A percentile compares a stretch with the other conserved stretches of the same genome.
These are phyloP conservation scores for Seriola quinqueradiata DNA, from an alignment of 2,113 vertebrate species.

Conservation along the genomic window DNA sequence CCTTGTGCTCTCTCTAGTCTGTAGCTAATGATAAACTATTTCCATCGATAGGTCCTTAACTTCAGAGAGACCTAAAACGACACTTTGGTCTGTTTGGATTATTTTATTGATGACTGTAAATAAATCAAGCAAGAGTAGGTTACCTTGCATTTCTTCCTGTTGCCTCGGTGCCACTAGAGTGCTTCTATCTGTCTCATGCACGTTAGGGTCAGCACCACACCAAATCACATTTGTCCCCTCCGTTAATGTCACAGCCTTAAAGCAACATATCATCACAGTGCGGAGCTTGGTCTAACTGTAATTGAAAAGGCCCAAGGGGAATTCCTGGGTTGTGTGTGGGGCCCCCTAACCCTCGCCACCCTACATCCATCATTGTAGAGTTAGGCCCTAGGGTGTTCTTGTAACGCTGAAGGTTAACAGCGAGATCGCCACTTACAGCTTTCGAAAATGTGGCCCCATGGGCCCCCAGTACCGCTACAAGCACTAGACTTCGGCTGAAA, in stretches of 20 bases:
- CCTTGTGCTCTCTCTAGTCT: slow-evolving; percentile 52
- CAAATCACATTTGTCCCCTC: slow-evolving; percentile 81
- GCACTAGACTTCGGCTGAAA: slow-evolving; percentile 27
- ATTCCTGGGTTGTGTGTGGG: slow-evolving; percentile 72
- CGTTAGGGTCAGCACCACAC: slow-evolving; percentile 74
- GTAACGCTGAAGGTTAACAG: slow-evolving; percentile 79
- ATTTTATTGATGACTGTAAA: slow-evolving; percentile 40
- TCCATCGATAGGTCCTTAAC: slow-evolving; percentile 44
- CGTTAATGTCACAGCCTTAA: slow-evolving; percentile 80
- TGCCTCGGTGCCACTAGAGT: background rate
- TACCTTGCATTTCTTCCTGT: slow-evolving; percentile 13
- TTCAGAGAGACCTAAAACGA: slow-evolving; percentile 53
- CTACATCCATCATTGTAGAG: slow-evolving; percentile 80
- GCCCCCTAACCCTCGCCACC: slow-evolving; percentile 53
- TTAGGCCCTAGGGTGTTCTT: slow-evolving; percentile 77
- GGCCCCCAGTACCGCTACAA: slow-evolving; percentile 14
- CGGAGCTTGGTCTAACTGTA: slow-evolving; percentile 80
- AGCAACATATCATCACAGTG: slow-evolving; percentile 80
- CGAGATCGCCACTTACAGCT: slow-evolving; percentile 70
- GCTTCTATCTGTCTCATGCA: slow-evolving; percentile 35
- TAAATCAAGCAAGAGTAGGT: slow-evolving; percentile 30
- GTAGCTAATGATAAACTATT: slow-evolving; percentile 49
- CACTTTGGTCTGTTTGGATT: slow-evolving; percentile 19
- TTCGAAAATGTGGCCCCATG: slow-evolving; percentile 54
- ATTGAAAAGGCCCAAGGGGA: slow-evolving; percentile 85